Conservation (phyloP, 2,797 vertebrate species). For the Luscinia luscinia region DNA sequence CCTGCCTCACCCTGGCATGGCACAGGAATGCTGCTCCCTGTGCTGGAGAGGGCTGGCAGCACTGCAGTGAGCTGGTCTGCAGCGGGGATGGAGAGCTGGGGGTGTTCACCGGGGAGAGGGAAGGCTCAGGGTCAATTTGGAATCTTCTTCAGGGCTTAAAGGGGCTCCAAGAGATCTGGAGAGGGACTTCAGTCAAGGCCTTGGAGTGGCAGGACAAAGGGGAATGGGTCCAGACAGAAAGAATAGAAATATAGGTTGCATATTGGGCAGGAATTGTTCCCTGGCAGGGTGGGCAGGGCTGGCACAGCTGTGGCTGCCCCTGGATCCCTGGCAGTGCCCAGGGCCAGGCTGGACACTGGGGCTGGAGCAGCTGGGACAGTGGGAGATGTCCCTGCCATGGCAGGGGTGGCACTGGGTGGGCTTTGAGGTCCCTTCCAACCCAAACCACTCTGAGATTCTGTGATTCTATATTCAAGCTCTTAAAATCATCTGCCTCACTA, state of each 20-base stretch:
- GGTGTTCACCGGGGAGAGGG: too few species aligned
- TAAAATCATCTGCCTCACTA: neutral
- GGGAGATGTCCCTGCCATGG: neutral
- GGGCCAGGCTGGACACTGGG: neutral
- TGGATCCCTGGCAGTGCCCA: neutral
- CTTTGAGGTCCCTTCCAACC: neutral
- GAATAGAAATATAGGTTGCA: neutral
- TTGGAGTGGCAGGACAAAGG: neutral
- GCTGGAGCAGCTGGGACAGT: neutral
- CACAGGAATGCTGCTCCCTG: fast-evolving
- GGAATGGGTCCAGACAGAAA: neutral
- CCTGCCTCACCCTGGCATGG: neutral
- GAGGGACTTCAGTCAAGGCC: fast-evolving
- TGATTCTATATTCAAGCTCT: neutral
- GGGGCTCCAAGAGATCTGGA: neutral
- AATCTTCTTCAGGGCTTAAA: neutral
- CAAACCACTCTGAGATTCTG: neutral
- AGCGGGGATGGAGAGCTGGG: neutral
- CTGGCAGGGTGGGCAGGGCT: neutral
- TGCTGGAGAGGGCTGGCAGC: neutral
- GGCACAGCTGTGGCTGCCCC: neutral
- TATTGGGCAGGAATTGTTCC: neutral
- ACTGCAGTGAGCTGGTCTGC: neutral
- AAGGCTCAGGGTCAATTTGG: neutral
- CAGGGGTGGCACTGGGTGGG: neutral